Evolutionary conservation across 2,797 vertebrate genomes (phyloP).

Genomic region (Macrochelys suwanniensis): DNA sequence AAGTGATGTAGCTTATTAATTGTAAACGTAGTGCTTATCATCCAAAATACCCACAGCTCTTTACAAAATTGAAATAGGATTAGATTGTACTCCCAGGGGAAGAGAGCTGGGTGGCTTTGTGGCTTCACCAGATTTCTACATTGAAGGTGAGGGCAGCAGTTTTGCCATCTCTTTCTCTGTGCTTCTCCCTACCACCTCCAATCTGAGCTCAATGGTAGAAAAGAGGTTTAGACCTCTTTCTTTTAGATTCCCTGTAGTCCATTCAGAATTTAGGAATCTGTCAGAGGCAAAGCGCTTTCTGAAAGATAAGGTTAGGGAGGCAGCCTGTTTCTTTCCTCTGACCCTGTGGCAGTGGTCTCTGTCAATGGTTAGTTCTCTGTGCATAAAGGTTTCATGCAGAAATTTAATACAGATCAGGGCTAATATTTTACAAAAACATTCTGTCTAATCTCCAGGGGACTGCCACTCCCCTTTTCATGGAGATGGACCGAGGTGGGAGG

Average conservation of each 20-base stretch:
- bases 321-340: not conserved
- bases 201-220: not conserved
- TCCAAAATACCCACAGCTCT: not conserved
- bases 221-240: not conserved
- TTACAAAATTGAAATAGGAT: not conserved
- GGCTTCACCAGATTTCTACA: not conserved
- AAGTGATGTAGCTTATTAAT: not conserved
- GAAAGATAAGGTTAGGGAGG: not conserved
- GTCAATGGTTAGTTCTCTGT: not conserved
- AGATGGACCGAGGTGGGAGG: not conserved
- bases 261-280: rapidly evolving
- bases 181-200: not conserved
- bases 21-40: not conserved
- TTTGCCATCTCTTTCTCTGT: not conserved
- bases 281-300: not conserved
- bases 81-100: not conserved
- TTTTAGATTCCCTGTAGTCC: not conserved
- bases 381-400: not conserved
- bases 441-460: not conserved
- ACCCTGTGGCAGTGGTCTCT: not conserved
- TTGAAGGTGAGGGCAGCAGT: not conserved
- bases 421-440: not conserved
- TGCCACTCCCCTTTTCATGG: not conserved
- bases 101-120: not conserved
- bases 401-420: not conserved